Base-by-base conservation (phyloP, 92 coral and sea anemone species). In the Virgularia gustaviana region DNA sequence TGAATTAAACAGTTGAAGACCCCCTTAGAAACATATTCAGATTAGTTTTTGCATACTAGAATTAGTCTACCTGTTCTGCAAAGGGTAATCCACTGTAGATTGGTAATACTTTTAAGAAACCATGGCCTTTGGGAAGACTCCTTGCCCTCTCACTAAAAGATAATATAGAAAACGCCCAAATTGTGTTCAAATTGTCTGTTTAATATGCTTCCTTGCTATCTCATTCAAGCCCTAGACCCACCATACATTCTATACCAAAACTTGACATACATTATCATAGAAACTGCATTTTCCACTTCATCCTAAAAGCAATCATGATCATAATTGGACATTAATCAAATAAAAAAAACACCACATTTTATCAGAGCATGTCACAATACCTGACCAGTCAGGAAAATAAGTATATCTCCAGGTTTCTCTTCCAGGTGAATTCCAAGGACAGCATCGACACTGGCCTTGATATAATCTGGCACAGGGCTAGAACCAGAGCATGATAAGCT, bases 81-180 rank as follows among this genome's bases (percentile, higher is more conserved):
- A 89, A 88, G 18, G 99, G 99, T n/a, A 94, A 79, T 6, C 99
- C 96, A 61, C 99, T 89, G 86, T 84, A 94, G 86, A 94, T 94
- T 22, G 99, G 95, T 59, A 94, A 91, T n/a, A 94, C 88, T 63
- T 85, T 89, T 9, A 94, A 81, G 45, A 89, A 89, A 49, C 78
- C 89, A n/a, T 89, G 88, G 9, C 99, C 99, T 68, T 89, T 94
- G 13, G 88, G 90, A 71, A 87, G 79, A 34, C 86, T 44, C 53
- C 94, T 79, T 1, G 99, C 99, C 61, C 95, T 84, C 36, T 94
- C 99, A 65, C 95, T 88, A 35, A 51, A 67, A 67, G 33, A 49
- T n/a, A 37, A 36, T 34, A 0, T 2, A n/a, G n/a, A n/a, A n/a
- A n/a, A n/a, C n/a, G n/a, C n/a, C n/a, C n/a, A n/a, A n/a, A n/a